Evolutionary conservation across 2,888 invertebrate genomes (phyloP).

Genomic region (Sussaba pulchella): DNA sequence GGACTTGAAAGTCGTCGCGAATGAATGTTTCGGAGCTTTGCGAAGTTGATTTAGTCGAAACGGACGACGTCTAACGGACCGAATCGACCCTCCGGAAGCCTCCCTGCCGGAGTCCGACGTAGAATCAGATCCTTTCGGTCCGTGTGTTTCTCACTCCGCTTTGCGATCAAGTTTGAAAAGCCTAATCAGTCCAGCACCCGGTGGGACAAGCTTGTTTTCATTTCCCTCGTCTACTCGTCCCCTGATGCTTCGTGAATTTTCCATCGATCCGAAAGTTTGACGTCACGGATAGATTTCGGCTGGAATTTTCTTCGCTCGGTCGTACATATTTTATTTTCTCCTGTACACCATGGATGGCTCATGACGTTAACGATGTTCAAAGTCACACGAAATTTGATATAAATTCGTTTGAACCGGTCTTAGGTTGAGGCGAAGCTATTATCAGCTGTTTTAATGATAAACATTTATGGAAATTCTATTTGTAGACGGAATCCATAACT

Average conservation of each 20-base stretch:
- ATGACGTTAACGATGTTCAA: neutral
- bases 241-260: constrained; percentile 16
- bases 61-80: constrained; percentile 46
- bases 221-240: constrained; percentile 10
- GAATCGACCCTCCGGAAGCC: constrained; percentile 48
- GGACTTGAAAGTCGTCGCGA: constrained; percentile 32
- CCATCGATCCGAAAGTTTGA: constrained; percentile 37
- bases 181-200: constrained; percentile 56
- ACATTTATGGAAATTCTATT: too few species aligned
- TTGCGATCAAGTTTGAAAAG: constrained; percentile 55
- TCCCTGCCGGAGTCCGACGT: constrained; percentile 39
- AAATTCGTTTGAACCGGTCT: too few species aligned
- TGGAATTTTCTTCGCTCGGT: constrained; percentile 33
- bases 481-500: too few species aligned
- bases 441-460: too few species aligned
- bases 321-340: neutral
- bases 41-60: constrained; percentile 51
- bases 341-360: neutral
- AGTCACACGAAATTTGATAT: neutral
- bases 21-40: constrained; percentile 29
- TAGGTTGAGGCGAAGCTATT: too few species aligned
- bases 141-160: constrained; percentile 26
- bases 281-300: neutral
- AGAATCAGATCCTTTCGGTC: constrained; percentile 28
- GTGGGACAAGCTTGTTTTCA: constrained; percentile 40